phyloP scores from a whole-genome alignment of 2,113 vertebrate species.

The mouse (Mus musculus) region GRCm39 chr9:25312501-25313000 shows the following conservation, averaged over 20 bases:
- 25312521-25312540: neutral
- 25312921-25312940: neutral
- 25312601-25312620: neutral
- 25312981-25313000: neutral
- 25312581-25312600: neutral
- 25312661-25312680: neutral
- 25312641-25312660: neutral
- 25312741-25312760: neutral
- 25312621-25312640: neutral
- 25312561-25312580: neutral
- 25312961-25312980: neutral
- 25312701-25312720: neutral
- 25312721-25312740: neutral
- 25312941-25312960: neutral
- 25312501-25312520: too few species aligned
- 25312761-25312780: neutral
- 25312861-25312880: neutral
- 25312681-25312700: neutral
- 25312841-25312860: neutral
- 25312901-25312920: neutral
- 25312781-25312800: neutral
- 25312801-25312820: neutral
- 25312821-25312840: neutral
- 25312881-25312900: neutral
- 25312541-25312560: neutral